Evolutionary conservation across 2,888 invertebrate species (phyloP).

Genomic region (Cheilosia pagana): DNA sequence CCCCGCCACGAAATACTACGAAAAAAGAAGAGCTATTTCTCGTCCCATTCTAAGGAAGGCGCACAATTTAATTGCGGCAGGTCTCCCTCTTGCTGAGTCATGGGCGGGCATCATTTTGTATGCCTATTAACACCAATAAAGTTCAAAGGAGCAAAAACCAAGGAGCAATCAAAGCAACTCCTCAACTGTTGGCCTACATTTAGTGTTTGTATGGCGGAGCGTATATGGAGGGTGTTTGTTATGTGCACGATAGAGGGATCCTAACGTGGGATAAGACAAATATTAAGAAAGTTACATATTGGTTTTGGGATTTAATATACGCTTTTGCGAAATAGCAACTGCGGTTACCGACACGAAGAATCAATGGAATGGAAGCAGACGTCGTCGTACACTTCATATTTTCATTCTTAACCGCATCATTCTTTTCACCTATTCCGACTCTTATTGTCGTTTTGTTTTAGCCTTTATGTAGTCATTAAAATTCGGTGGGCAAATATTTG

Average conservation of each 20-base stretch:
- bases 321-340: constrained; percentile 39
- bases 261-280: constrained; percentile 62
- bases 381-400: constrained; percentile 7
- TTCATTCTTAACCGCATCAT: constrained; percentile 5
- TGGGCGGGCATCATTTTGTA: constrained; percentile 65
- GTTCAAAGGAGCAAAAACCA: constrained; percentile 72
- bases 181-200: constrained; percentile 69
- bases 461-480: constrained; percentile 44
- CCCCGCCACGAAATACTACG: constrained; percentile 25
- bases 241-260: constrained; percentile 8
- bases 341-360: constrained; percentile 41
- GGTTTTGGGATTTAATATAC: constrained; percentile 69
- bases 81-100: constrained; percentile 11
- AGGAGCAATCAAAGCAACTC: constrained; percentile 71
- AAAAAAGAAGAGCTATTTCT: constrained; percentile 22
- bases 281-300: constrained; percentile 74
- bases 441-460: neutral
- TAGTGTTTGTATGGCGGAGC: constrained; percentile 36
- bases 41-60: constrained; percentile 40
- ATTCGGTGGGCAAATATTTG: constrained; percentile 68
- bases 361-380: constrained; percentile 45
- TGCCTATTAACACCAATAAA: constrained; percentile 75
- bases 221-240: neutral
- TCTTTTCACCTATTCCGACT: constrained; percentile 3
- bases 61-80: constrained; percentile 61